Evolutionary conservation across 1,140 invertebrate genomes (phyloP).

Genomic region (Colletes latitarsis): DNA sequence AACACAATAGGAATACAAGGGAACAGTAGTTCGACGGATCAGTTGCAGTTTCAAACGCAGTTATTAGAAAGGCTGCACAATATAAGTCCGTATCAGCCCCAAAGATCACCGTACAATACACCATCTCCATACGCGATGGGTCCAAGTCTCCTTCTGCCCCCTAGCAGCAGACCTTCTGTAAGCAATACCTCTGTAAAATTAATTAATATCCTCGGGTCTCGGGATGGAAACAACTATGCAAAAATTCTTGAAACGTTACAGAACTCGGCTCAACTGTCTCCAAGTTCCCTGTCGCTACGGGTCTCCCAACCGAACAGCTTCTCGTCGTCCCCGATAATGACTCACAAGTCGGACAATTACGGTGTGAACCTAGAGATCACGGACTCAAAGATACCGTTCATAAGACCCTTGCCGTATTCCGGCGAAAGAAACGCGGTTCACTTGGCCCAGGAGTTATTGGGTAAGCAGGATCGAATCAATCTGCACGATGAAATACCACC

Average conservation of each 20-base stretch:
- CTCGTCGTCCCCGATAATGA: constrained; percentile 76
- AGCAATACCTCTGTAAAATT: constrained; percentile 44
- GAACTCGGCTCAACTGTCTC: constrained; percentile 70
- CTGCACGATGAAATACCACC: constrained; percentile 69
- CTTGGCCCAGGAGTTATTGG: constrained; percentile 23
- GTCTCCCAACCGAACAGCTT: constrained; percentile 78
- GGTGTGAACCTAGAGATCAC: constrained; percentile 62
- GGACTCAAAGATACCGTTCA: constrained; percentile 81
- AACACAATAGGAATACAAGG: constrained; percentile 63
- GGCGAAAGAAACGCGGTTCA: constrained; percentile 46
- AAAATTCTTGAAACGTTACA: constrained; percentile 53
- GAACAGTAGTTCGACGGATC: constrained; percentile 71
- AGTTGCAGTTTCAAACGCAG: constrained; percentile 81
- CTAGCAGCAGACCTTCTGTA: constrained; percentile 68
- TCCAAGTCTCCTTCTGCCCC: constrained; percentile 70
- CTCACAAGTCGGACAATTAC: constrained; percentile 69
- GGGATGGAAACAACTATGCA: too few species aligned
- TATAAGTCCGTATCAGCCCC: constrained; percentile 78
- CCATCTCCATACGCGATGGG: constrained; percentile 72
- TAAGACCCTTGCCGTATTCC: constrained; percentile 84
- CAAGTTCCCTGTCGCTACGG: constrained; percentile 70
- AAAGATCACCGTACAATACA: constrained; percentile 74
- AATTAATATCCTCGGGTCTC: too few species aligned
- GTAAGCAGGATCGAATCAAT: constrained; percentile 55
- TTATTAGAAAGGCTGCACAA: constrained; percentile 83